Conservation (phyloP, 2,888 invertebrate genomes). For the Trachelus iudaicus region DNA sequence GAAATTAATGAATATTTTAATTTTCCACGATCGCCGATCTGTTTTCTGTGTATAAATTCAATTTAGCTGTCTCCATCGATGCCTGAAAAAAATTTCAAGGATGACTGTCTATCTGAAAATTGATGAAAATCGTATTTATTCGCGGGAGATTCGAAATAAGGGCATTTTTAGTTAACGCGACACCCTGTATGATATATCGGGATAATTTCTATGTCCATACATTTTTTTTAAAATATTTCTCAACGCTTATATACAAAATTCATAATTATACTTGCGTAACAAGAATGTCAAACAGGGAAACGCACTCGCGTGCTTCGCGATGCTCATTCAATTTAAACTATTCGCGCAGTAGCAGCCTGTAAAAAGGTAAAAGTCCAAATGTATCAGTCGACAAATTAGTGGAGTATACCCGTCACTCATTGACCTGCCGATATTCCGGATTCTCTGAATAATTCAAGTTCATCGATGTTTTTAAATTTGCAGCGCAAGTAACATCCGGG, state of each 20-base stretch:
- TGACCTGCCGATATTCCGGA: conserved; percentile 29
- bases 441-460: conserved; percentile 31
- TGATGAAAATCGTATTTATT: neutral
- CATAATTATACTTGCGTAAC: neutral
- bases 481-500: neutral
- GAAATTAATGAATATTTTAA: neutral
- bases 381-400: neutral
- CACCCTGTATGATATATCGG: no score
- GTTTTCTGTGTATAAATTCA: neutral
- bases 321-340: neutral
- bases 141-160: neutral
- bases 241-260: neutral
- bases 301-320: neutral
- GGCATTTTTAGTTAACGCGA: no score
- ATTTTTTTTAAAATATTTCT: neutral
- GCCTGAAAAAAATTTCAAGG: neutral
- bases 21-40: neutral
- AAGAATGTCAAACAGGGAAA: neutral
- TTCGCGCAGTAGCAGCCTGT: neutral
- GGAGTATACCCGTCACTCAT: conserved; percentile 26
- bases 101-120: neutral
- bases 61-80: neutral
- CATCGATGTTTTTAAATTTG: conserved; percentile 25
- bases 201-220: neutral
- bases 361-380: neutral